Evolutionary conservation across 92 coral and sea anemone genomes (phyloP).

Genomic region (Virgularia gustaviana): DNA sequence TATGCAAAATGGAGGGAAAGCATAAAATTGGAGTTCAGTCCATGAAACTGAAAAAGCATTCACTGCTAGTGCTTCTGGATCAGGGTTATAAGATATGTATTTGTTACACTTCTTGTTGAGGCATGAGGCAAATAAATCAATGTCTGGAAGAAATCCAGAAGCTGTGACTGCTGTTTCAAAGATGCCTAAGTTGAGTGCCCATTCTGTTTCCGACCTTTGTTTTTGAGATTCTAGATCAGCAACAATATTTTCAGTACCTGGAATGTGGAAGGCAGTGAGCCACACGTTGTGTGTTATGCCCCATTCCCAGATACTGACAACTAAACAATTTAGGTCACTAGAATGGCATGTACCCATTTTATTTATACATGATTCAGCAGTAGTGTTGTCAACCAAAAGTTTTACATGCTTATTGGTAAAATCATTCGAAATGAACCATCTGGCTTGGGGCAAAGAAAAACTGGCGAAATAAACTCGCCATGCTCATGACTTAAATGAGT

Average conservation of each 20-base stretch:
- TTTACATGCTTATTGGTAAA: slow-evolving; percentile 30
- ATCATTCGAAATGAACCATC: slow-evolving; percentile 37
- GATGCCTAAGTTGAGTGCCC: slow-evolving; percentile 33
- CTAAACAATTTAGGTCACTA: slow-evolving; percentile 27
- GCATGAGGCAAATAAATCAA: slow-evolving; percentile 51
- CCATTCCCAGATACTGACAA: slow-evolving; percentile 40
- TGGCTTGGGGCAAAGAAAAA: slow-evolving; percentile 25
- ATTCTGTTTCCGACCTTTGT: slow-evolving; percentile 33
- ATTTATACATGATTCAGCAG: slow-evolving; percentile 42
- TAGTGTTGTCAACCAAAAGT: slow-evolving; percentile 46
- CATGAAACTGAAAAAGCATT: slow-evolving; percentile 42
- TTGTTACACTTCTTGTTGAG: slow-evolving; percentile 10
- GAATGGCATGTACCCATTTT: slow-evolving; percentile 46
- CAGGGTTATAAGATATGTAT: slow-evolving; percentile 36
- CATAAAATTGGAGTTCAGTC: slow-evolving; percentile 38
- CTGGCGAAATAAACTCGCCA: slow-evolving; percentile 31
- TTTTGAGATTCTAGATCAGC: slow-evolving; percentile 47
- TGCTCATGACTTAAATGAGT: slow-evolving; percentile 24
- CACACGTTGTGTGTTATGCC: slow-evolving; percentile 50
- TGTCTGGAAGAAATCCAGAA: slow-evolving; percentile 26
- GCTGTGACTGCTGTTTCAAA: background rate
- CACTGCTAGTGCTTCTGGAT: slow-evolving; percentile 48
- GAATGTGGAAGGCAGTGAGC: slow-evolving; percentile 54
- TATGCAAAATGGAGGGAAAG: slow-evolving; percentile 47
- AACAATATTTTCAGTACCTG: slow-evolving; percentile 46